These are phyloP conservation scores for Mythimna pallens DNA, from an alignment of 2,888 invertebrate genomes.

Conservation along the genomic window DNA sequence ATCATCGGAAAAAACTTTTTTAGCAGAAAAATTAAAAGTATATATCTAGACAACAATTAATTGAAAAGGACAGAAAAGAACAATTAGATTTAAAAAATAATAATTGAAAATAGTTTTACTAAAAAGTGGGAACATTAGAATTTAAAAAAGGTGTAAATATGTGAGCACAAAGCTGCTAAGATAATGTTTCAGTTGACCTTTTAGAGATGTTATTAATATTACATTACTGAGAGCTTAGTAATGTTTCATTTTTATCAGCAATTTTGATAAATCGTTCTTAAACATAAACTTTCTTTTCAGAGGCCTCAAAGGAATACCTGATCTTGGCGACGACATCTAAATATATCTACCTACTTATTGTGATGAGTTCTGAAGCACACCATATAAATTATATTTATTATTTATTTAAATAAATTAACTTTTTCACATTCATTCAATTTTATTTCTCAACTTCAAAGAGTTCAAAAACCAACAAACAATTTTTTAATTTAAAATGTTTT, in stretches of 20 bases:
- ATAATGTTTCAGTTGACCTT: background rate
- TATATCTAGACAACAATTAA: no score
- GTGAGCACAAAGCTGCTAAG: background rate
- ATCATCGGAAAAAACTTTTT: no score
- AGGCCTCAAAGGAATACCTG: conserved; percentile 87
- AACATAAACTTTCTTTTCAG: conserved; percentile 71
- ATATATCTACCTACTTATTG: conserved; percentile 6
- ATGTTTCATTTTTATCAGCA: background rate
- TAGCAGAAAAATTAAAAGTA: no score
- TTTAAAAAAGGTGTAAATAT: background rate
- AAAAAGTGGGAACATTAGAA: no score
- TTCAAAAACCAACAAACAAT: background rate
- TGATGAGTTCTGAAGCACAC: background rate
- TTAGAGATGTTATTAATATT: background rate
- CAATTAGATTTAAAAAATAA: no score
- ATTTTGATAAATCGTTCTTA: background rate
- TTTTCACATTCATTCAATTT: conserved; percentile 10
- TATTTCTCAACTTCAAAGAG: conserved; percentile 12
- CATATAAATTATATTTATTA: conserved; percentile 14
- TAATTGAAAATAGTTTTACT: no score
- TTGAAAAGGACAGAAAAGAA: no score
- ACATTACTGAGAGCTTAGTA: background rate
- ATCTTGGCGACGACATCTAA: conserved; percentile 81
- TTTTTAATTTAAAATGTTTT: background rate
- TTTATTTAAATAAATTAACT: conserved; percentile 37